A percentile compares a stretch with the other conserved stretches of the same genome.
These are phyloP conservation scores for Petrocephalus sullivani DNA, from an alignment of 2,797 vertebrate species.

Conservation along the genomic window DNA sequence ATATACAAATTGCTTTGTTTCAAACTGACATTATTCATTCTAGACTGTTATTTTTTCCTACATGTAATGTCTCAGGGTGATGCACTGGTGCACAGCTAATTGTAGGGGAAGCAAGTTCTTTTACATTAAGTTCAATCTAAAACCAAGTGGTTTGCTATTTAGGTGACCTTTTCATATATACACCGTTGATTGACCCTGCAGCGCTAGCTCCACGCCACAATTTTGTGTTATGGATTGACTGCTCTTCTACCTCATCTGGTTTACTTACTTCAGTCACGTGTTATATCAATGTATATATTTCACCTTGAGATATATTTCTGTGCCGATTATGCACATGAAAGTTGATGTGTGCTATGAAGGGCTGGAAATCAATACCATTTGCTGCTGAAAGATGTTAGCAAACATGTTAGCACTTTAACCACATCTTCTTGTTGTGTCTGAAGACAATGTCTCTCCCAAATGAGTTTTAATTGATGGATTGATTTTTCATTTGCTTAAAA, in stretches of 20 bases:
- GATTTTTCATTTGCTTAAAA: background rate
- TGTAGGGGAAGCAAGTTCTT: background rate
- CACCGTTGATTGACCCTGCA: background rate
- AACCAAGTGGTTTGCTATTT: background rate
- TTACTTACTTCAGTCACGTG: slow-evolving; percentile 37
- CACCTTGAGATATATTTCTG: slow-evolving; percentile 47
- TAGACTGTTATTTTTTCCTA: background rate
- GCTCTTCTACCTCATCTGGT: slow-evolving; percentile 16
- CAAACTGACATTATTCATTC: background rate
- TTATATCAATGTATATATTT: slow-evolving; percentile 42
- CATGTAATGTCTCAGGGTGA: background rate
- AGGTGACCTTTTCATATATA: slow-evolving; percentile 12
- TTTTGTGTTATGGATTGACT: slow-evolving; percentile 36
- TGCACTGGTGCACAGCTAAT: background rate
- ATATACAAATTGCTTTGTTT: background rate
- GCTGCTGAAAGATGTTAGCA: slow-evolving; percentile 44
- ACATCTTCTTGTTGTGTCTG: background rate
- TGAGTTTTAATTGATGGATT: background rate
- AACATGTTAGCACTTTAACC: slow-evolving; percentile 29
- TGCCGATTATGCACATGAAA: slow-evolving; percentile 44
- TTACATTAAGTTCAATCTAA: background rate
- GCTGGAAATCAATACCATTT: slow-evolving; percentile 43
- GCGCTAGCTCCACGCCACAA: slow-evolving; percentile 26
- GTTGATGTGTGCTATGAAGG: slow-evolving; percentile 35
- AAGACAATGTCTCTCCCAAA: background rate